A percentile compares a stretch with the other conserved stretches of the same genome.
phyloP scores from a whole-genome alignment of 2,797 vertebrate species.

The Sebastes oblongus region DNA sequence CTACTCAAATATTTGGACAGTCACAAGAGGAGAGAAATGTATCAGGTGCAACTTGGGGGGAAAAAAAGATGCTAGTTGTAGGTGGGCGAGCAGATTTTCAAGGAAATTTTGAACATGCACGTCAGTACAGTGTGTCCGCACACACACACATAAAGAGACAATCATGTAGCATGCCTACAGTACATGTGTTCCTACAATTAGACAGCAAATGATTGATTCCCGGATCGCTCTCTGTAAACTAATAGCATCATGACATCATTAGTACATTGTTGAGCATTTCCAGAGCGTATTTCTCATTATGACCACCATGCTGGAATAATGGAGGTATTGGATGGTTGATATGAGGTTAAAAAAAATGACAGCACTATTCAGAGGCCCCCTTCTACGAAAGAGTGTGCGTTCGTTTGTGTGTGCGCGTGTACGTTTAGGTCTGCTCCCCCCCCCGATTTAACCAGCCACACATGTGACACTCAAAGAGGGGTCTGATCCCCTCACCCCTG shows the following conservation, averaged over 20 bases:
- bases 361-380: conserved; percentile 28
- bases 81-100: conserved; percentile 30
- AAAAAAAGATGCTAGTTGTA: conserved; percentile 14
- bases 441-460: conserved; percentile 71
- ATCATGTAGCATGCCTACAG: neutral
- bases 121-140: neutral
- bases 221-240: conserved; percentile 18
- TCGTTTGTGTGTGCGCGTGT: conserved; percentile 12
- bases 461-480: conserved; percentile 73
- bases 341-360: conserved; percentile 52
- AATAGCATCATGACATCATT: conserved; percentile 48
- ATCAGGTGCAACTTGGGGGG: conserved; percentile 64
- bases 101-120: neutral
- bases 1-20: conserved; percentile 83
- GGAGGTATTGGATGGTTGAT: conserved; percentile 28
- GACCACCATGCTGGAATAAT: conserved; percentile 36
- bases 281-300: conserved; percentile 22
- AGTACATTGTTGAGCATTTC: conserved; percentile 24
- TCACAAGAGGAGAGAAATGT: conserved; percentile 77
- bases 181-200: neutral
- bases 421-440: conserved; percentile 25
- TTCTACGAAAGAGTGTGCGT: neutral
- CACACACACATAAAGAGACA: conserved; percentile 11
- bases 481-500: conserved; percentile 72
- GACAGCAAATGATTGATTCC: conserved; percentile 29